These are phyloP conservation scores for Sciaenops ocellatus DNA, from an alignment of 2,797 vertebrate species.

Conservation along the genomic window DNA sequence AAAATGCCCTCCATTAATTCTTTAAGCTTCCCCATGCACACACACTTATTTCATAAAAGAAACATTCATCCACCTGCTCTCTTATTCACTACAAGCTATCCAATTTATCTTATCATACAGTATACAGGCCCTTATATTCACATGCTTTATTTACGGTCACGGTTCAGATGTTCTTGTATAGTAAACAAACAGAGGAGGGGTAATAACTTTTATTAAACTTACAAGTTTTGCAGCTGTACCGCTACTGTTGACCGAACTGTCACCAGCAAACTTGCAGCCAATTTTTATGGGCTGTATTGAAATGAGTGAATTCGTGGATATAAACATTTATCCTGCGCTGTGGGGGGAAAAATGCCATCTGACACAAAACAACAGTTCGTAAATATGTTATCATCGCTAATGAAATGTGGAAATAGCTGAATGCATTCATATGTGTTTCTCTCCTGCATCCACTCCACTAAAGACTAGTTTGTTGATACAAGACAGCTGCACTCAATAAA, in stretches of 20 bases:
- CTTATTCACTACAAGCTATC: conserved; percentile 3
- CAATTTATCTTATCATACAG: conserved; percentile 11
- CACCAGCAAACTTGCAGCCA: conserved; percentile 20
- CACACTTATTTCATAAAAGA: conserved; percentile 23
- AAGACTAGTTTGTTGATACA: conserved; percentile 77
- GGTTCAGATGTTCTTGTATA: conserved; percentile 12
- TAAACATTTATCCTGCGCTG: conserved; percentile 19
- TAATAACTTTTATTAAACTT: conserved; percentile 15
- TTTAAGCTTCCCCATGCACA: conserved; percentile 16
- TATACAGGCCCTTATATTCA: conserved; percentile 1
- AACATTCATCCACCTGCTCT: conserved; percentile 37
- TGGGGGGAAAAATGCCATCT: conserved; percentile 34
- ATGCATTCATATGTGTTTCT: conserved; percentile 55
- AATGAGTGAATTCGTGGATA: conserved; percentile 8
- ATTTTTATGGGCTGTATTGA: conserved; percentile 14
- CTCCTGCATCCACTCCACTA: conserved; percentile 49
- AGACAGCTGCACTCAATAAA: conserved; percentile 80
- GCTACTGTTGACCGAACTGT: conserved; percentile 31
- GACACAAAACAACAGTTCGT: conserved; percentile 33
- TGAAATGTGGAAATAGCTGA: conserved; percentile 63
- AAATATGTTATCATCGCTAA: conserved; percentile 54
- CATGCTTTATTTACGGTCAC: conserved; percentile 2
- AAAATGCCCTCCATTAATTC: conserved; percentile 30
- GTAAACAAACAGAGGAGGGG: conserved; percentile 32
- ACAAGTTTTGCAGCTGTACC: conserved; percentile 22